A percentile compares a stretch with the other conserved stretches of the same genome.
These are phyloP conservation scores for Acronicta alni DNA, from an alignment of 2,888 invertebrate species.

Conservation along the genomic window DNA sequence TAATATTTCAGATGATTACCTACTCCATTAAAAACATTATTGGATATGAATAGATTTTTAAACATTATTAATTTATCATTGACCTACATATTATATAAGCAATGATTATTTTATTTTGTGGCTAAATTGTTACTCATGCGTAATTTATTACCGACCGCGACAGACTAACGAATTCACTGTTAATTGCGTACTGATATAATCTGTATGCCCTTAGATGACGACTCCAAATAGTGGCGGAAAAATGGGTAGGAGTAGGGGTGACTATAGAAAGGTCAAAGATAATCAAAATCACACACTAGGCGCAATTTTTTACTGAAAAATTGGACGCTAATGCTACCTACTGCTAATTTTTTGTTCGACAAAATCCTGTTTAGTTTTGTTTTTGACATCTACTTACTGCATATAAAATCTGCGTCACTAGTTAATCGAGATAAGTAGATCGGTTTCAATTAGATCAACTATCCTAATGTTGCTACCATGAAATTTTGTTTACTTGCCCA, in stretches of 20 bases:
- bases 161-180: slow-evolving; percentile 12
- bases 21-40: no score
- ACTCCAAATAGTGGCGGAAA: slow-evolving; percentile 27
- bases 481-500: background rate
- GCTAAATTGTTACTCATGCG: slow-evolving; percentile 32
- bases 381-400: no score
- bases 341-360: no score
- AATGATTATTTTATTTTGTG: slow-evolving; percentile 25
- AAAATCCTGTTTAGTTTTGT: no score
- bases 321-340: no score
- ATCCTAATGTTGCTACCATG: slow-evolving; percentile 4
- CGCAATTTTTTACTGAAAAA: no score
- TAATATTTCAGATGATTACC: no score
- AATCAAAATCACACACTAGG: no score
- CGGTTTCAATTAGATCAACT: background rate
- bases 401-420: slow-evolving; percentile 21
- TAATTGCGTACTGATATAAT: background rate
- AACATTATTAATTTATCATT: no score
- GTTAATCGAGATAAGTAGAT: background rate
- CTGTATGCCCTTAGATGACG: slow-evolving; percentile 17
- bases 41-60: no score
- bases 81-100: no score
- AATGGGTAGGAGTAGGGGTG: background rate
- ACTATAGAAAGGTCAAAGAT: no score
- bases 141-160: slow-evolving; percentile 4